Evolutionary conservation across 2,888 invertebrate genomes (phyloP).

Genomic region (Idaea biselata): DNA sequence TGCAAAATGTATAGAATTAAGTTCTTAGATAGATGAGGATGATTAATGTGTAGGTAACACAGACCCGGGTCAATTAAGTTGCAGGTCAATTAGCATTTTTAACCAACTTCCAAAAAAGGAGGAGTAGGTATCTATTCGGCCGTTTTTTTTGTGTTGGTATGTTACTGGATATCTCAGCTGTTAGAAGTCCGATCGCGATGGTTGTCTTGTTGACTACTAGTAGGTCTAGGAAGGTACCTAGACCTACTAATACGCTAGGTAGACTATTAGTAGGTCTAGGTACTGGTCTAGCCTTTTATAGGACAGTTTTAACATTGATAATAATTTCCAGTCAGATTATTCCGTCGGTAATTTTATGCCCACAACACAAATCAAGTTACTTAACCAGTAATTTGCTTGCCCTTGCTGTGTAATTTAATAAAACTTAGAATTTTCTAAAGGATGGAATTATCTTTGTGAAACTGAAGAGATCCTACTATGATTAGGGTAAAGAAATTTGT

Average conservation of each 20-base stretch:
- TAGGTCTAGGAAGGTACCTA: too few species aligned
- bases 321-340: not conserved
- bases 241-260: too few species aligned
- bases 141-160: too few species aligned
- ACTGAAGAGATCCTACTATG: slow-evolving; percentile 11
- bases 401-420: slow-evolving; percentile 16
- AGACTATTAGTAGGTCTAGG: too few species aligned
- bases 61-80: not conserved
- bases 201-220: too few species aligned
- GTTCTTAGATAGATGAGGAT: not conserved
- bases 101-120: too few species aligned
- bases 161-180: too few species aligned
- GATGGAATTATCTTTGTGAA: slow-evolving; percentile 11
- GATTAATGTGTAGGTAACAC: not conserved
- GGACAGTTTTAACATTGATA: not conserved
- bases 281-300: not conserved
- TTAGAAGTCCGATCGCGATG: too few species aligned
- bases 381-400: slow-evolving; percentile 14
- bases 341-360: not conserved
- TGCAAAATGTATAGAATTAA: slow-evolving; percentile 6
- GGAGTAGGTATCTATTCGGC: too few species aligned
- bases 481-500: slow-evolving; percentile 1
- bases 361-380: not conserved
- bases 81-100: not conserved
- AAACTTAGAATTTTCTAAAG: slow-evolving; percentile 16